These are phyloP conservation scores for Leptodactylus fallax DNA, from an alignment of 2,797 vertebrate species.

Conservation along the genomic window DNA sequence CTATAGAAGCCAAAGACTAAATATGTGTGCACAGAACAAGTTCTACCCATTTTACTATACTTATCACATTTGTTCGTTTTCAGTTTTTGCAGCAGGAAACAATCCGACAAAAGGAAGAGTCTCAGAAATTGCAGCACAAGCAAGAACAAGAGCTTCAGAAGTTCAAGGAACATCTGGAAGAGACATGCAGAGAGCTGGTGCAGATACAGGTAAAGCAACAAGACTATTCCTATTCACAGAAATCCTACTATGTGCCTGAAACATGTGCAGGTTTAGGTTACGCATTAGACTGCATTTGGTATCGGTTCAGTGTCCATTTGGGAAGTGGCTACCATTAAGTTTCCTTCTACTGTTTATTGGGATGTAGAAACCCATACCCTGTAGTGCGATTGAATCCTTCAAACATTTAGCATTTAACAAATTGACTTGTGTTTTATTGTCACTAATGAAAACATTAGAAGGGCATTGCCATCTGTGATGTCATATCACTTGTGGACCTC, in stretches of 20 bases:
- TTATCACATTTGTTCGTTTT: neutral
- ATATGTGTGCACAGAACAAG: neutral
- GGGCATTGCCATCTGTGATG: no score
- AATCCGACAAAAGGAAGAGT: slow-evolving; percentile 68
- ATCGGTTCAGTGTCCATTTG: neutral
- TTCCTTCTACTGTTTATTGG: no score
- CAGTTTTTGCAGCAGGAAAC: slow-evolving; percentile 72
- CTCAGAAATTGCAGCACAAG: slow-evolving; percentile 66
- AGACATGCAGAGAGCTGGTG: slow-evolving; percentile 72
- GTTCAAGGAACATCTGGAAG: slow-evolving; percentile 71
- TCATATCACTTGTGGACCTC: no score
- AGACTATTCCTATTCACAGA: neutral
- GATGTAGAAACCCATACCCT: no score
- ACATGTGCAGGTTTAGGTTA: neutral
- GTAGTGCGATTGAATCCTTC: no score
- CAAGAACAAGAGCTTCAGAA: slow-evolving; percentile 69
- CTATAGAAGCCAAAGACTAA: no score
- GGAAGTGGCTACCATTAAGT: no score
- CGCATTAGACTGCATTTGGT: neutral
- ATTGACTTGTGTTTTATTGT: no score
- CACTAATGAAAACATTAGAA: no score
- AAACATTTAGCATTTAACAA: no score
- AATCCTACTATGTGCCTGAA: neutral
- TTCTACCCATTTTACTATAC: neutral
- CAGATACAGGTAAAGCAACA: slow-evolving; percentile 73